Base-by-base conservation (phyloP, 2,888 invertebrate genomes). In the Papilio gigon region DNA sequence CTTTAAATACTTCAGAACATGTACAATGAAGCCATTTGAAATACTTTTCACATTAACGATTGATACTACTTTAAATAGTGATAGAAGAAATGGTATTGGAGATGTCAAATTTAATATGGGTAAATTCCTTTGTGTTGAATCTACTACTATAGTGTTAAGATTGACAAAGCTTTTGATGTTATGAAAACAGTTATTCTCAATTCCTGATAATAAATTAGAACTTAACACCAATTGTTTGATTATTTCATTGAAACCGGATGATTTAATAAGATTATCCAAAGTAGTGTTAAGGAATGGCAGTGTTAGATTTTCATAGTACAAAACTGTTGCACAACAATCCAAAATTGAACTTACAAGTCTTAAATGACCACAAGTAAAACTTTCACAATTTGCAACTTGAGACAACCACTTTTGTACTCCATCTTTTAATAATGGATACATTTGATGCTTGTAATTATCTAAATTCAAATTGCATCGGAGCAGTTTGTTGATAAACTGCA, bases 361-460 rank as follows among this genome's bases (percentile, higher is more conserved):
- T 27, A 92, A 77, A 80, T 92, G 91, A 4, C 84, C 90, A 72
- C 88, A 93, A n/a, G 89, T 88, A 74, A 89, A 93, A 27, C 76
- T 77, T 12, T 87, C 84, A 59, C 86, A 79, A 53, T 78, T 79
- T 53, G 84, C 80, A 42, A 92, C 76, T 77, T 93, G 93, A 11
- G 78, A 80, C 22, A 88, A 77, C 93, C 93, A 93, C 80, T 93
- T 93, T 62, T 84, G 82, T 1, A 87, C 75, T 1, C 91, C 92
- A 71, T 91, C 86, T 71, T 84, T 87, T 5, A 91, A 72, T 70
- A 91, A 76, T 0, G 88, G 86, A 77, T 88, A 89, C 62, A 89
- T 80, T 75, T 90, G 87, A 14, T 79, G 74, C 67, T 89, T 89
- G 67, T 82, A 83, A 40, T 70, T 78, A 59, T 86, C 80, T 67